Conservation (phyloP, 2,113 vertebrate genomes). For the Oncorhynchus clarkii region DNA sequence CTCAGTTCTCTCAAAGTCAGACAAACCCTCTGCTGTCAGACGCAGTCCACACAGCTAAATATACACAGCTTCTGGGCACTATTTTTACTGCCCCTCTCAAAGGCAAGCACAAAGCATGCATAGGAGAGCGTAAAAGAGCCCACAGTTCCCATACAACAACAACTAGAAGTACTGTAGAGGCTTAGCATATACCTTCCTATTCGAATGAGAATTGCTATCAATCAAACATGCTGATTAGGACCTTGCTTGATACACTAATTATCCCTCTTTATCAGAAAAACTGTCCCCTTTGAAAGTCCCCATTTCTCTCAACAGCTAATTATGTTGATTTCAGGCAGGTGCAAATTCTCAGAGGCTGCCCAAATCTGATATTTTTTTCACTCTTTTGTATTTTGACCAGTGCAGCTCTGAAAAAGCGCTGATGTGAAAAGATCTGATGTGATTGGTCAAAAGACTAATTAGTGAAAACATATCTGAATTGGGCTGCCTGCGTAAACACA, state of each 20-base stretch:
- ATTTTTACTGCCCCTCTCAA: conserved; percentile 79
- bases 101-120: conserved; percentile 10
- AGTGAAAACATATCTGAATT: too few relatives aligned
- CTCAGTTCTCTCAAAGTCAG: conserved; percentile 46
- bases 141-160: neutral
- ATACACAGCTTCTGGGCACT: conserved; percentile 78
- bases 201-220: conserved; percentile 33
- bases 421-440: too few relatives aligned
- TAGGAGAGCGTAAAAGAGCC: neutral
- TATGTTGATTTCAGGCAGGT: conserved; percentile 57
- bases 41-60: conserved; percentile 74
- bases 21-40: conserved; percentile 67
- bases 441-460: too few relatives aligned
- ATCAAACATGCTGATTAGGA: conserved; percentile 30
- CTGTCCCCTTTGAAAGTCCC: conserved; percentile 32
- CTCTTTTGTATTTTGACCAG: too few relatives aligned
- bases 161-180: conserved; percentile 10
- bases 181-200: conserved; percentile 58
- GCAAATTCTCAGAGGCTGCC: conserved; percentile 45
- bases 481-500: too few relatives aligned
- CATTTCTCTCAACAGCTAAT: conserved; percentile 28
- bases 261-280: neutral
- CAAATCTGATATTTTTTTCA: too few relatives aligned
- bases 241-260: conserved; percentile 10
- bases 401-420: too few relatives aligned